Base-by-base conservation (phyloP, 2,113 vertebrate species). In the Apteryx owenii region DNA sequence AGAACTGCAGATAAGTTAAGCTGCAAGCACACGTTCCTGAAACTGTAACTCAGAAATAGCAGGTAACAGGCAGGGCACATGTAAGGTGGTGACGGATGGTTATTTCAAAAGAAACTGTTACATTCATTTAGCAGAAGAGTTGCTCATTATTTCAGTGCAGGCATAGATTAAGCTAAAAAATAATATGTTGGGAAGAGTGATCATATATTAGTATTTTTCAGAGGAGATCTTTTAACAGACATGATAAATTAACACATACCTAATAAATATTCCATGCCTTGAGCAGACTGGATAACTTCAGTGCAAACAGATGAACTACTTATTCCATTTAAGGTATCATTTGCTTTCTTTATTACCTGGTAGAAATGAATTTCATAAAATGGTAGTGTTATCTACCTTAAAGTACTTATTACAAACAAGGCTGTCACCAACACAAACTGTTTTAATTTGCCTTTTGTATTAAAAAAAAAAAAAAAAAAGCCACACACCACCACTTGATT, bases 331-430 rank as follows among this genome's bases (percentile, higher is more conserved):
- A 99, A 98, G 90, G 99, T 99, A 94, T 99, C 99, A 58, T 99
- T 99, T 88, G 99, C 99, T 96, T 99, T 99, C 98, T 98, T 99
- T 98, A 99, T 99, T 95, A 99, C 98, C 99, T 99, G 96, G n/a
- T 88, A 94, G 78, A 95, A 91, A 89, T 6, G 4, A 75, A 89
- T 90, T 88, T 80, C 82, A 90, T 60, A 62, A 93, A 71, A 86
- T 20, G 7, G 21, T 25, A 46, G 19, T 42, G 94, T 38, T 86
- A 66, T 76, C 84, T 58, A 40, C 56, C 73, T 85, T 84, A 50
- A 70, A 91, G 73, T 56, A 83, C 78, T 83, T 46, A 64, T 64
- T 60, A 60, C 4, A 3, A 85, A 81, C 21, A 64, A 83, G 61
- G 71, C 0, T 54, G 38, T 33, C 42, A 69, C 46, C 60, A 83